Evolutionary conservation across 2,797 vertebrate species (phyloP), one percentile per base, ranked within the genome.

Genomic region (Aythya fuligula): DNA sequence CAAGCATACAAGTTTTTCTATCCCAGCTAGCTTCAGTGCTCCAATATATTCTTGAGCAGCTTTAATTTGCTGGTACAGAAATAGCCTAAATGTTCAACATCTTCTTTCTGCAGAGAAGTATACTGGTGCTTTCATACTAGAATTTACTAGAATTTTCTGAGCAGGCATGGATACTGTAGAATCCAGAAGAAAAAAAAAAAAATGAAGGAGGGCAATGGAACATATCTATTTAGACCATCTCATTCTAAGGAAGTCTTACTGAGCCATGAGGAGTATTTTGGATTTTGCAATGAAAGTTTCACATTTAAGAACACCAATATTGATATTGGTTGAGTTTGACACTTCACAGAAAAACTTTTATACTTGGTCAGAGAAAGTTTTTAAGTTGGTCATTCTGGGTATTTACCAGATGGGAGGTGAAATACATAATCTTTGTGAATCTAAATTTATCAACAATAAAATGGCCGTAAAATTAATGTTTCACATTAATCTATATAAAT

Each of bases 61-160:
- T 87, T 85, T 91, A 82, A 91, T 79, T 64, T 92, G 9, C 38
- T 82, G 18, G 10, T 85, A 43, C 25, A 85, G 54, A 90, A 92
- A 80, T 64, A 81, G 66, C 7, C 20, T 58, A 61, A 38, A 49
- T 73, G 87, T 79, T 73, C 60, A 70, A 8, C 25, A 10, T 2
- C 66, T 79, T 85, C 6, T 6, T 71, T 77, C 57, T 67, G 32
- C 66, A 76, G 88, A 84, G 27, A 90, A 90, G 60, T 39, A 57
- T 2, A 20, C 67, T 2, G 27, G 45, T 73, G 28, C 1, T 91
- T 91, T 93, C 64, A 93, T 43, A 39, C 2, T 20, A 36, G 22
- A 72, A 71, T 11, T 24, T 81, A 39, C 2, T 20, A 36, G 22
- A 72, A 71, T 11, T 24, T 81, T 84, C 57, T 38, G 32, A 74